Evolutionary conservation across 2,888 invertebrate species (phyloP), one percentile per base, ranked within the genome.

Genomic region (Sarcophaga variegata): DNA sequence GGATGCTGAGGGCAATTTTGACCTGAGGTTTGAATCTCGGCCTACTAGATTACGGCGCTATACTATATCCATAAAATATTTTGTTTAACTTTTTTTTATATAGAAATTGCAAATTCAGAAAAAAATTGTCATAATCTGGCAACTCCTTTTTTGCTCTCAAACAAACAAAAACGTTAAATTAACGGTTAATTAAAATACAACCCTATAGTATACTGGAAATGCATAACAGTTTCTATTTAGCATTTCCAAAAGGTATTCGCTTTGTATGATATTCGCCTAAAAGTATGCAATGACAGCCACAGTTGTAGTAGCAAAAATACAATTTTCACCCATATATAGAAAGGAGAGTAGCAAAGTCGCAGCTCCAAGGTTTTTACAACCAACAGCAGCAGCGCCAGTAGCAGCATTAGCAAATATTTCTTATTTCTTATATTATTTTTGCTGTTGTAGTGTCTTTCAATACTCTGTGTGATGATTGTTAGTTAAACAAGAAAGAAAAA

Each of bases 281-380:
- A 84, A 87, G 87, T 84, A 84, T 84, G 87, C 87, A 87, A 54
- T 54, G 17, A n/a, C 62, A 62, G 10, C 82, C 80, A 83, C 83
- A 83, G 70, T 60, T 75, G 79, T 70, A 82, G 84, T 87, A 81
- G 78, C 72, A 67, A 86, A 80, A 82, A 83, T 71, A 69, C 45
- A 82, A 74, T 80, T 37, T 37, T 80, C 80, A 83, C 1, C 72
- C 79, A 80, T 80, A n/a, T 69, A 86, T 69, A 83, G 62, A 62
- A 62, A 70, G 37, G 69, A 85, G 71, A 82, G 71, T 49, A 81
- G 79, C 82, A 54, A 17, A 54, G 17, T 54, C 14, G 54, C 54
- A 60, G 78, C 81, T 79, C 71, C 87, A 87, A 87, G 87, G 84
- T 84, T 87, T 86, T 85, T 82, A 77, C 79, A 81, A 84, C 63